phyloP scores from a whole-genome alignment of 2,113 vertebrate species.

The Lethenteron camtschaticum region DNA sequence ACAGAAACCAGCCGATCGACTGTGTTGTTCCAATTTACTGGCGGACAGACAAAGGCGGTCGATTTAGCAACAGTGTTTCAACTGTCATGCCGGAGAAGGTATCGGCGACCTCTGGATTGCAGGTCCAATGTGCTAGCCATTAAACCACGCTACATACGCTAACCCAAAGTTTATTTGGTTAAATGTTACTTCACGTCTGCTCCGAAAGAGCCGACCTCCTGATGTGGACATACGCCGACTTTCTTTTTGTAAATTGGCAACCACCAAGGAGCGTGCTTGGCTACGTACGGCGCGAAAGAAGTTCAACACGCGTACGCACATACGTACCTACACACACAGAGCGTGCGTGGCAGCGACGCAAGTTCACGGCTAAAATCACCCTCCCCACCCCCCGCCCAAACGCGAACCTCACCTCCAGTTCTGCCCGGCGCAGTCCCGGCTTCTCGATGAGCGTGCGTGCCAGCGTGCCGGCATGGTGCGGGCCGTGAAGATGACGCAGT shows the following conservation, averaged over 20 bases:
- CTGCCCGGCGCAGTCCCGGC: conserved; percentile 67
- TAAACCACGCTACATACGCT: no score
- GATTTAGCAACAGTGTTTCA: no score
- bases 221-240: no score
- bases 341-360: neutral
- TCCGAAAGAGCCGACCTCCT: no score
- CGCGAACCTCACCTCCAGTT: conserved; percentile 56
- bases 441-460: conserved; percentile 85
- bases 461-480: conserved; percentile 84
- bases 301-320: neutral
- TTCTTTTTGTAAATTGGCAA: no score
- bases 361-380: conserved; percentile 7
- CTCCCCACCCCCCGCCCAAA: neutral
- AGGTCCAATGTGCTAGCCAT: no score
- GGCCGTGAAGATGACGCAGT: conserved; percentile 83
- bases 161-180: no score
- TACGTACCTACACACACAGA: neutral
- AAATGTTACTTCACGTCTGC: no score
- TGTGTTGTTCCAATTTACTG: neutral
- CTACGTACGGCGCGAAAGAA: neutral
- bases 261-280: neutral
- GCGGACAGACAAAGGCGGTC: no score
- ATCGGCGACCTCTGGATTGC: no score
- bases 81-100: no score
- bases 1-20: neutral